Conservation (phyloP, 2,888 invertebrate species). For the Rhagium mordax region DNA sequence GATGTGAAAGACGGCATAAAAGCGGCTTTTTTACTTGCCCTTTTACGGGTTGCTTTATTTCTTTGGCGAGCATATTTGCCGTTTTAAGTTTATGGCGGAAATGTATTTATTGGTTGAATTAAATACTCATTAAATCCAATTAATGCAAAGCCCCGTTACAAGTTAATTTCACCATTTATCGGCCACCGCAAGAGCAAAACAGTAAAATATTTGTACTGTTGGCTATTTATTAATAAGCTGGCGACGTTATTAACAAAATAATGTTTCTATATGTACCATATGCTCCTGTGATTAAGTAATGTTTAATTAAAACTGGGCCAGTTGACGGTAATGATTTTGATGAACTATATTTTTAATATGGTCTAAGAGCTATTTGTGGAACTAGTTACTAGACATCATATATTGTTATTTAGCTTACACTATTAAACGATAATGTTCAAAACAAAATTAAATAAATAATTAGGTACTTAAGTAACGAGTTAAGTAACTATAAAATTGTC, state of each 20-base stretch:
- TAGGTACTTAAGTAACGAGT: too few species aligned
- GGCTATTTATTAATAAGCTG: background rate
- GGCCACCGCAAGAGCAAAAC: background rate
- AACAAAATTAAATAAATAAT: too few species aligned
- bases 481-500: too few species aligned
- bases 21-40: background rate
- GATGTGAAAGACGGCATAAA: background rate
- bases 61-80: background rate
- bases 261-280: background rate
- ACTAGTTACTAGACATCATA: too few species aligned
- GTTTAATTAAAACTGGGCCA: background rate
- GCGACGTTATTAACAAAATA: background rate
- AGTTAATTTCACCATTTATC: slow-evolving; percentile 31
- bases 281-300: background rate
- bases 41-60: background rate
- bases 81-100: background rate
- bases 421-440: too few species aligned
- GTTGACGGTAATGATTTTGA: too few species aligned
- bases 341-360: too few species aligned
- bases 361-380: too few species aligned
- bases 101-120: slow-evolving; percentile 35
- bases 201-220: background rate
- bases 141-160: slow-evolving; percentile 34
- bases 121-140: slow-evolving; percentile 40
- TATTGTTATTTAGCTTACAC: too few species aligned